Base-by-base conservation (phyloP, 2,888 invertebrate genomes). In the Drosophila greeni region DNA sequence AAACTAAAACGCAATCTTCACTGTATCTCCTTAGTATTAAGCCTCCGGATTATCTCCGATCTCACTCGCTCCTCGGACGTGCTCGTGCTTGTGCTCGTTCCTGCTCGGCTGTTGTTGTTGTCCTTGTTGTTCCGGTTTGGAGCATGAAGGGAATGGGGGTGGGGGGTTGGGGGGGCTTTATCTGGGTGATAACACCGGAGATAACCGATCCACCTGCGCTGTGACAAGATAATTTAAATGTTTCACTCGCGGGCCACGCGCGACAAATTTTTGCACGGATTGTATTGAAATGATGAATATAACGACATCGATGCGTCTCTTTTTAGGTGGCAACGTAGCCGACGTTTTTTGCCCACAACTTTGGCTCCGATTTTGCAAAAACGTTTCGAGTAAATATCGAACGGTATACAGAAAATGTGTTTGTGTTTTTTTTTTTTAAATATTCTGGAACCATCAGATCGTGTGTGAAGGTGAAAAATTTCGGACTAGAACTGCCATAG, bases 401-500 rank as follows among this genome's bases (percentile, higher is more conserved):
- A 70, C 29, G 29, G 18, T 31, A 31, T 45, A 14, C 76, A 71
- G 48, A 71, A 43, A 60, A 43, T 26, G 39, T 39, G 52, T 43
- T 29, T 53, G 70, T 78, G 64, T 82, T 74, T 62, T 74, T 20
- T 47, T 29, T 9, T 29, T 29, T 47, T 40, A 39, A 42, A 45
- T 56, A 59, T 69, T 73, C 62, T 70, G 14, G n/a, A 68, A 54
- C 60, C 65, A 68, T 69, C 65, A 68, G 73, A 60, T 69, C 62
- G 67, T 81, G 73, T 81, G 49, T 65, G 70, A 66, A 61, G 59
- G 79, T 70, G 72, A 82, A 62, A 79, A 82, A 69, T 82, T 73
- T 60, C 61, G 51, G 68, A 59, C 43, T 59, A 43, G 24, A 59
- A 75, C 67, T 66, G 60, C 23, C 64, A 43, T 9, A 14, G n/a